Evolutionary conservation across 2,888 invertebrate species (phyloP).

Genomic region (Xanthia icteritia): DNA sequence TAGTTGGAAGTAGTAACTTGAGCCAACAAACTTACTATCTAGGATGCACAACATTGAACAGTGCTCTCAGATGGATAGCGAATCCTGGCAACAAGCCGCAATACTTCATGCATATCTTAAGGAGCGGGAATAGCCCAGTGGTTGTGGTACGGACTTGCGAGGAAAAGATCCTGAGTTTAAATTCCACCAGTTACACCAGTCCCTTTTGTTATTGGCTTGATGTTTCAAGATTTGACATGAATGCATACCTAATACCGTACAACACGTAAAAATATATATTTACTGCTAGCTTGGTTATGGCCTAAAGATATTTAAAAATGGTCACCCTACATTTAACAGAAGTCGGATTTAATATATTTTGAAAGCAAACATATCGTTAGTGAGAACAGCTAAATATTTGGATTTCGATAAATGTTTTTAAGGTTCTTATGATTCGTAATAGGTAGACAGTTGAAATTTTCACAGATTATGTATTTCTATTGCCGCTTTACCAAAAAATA

Average conservation of each 20-base stretch:
- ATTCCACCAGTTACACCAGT: too few species aligned
- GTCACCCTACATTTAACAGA: conserved; percentile 41
- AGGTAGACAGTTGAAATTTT: too few species aligned
- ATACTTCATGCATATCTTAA: conserved; percentile 29
- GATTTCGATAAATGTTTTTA: conserved; percentile 38
- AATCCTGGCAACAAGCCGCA: conserved; percentile 27
- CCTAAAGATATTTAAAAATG: neutral
- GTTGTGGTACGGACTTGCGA: too few species aligned
- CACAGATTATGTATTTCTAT: too few species aligned
- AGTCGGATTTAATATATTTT: conserved; percentile 60
- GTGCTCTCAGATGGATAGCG: conserved; percentile 12
- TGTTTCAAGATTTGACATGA: too few species aligned
- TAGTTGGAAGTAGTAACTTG: conserved; percentile 4
- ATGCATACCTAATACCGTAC: too few species aligned
- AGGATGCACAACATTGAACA: conserved; percentile 28
- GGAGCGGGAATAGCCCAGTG: neutral
- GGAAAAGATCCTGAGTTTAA: too few species aligned
- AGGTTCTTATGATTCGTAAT: too few species aligned
- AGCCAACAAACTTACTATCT: conserved; percentile 50
- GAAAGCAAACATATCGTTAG: conserved; percentile 55
- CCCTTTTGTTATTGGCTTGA: too few species aligned
- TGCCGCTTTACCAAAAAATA: too few species aligned
- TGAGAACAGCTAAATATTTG: conserved; percentile 64
- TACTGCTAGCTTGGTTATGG: too few species aligned
- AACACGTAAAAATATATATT: too few species aligned